These are phyloP conservation scores for Linurgus olivaceus DNA, from an alignment of 2,797 vertebrate genomes.

Conservation along the genomic window DNA sequence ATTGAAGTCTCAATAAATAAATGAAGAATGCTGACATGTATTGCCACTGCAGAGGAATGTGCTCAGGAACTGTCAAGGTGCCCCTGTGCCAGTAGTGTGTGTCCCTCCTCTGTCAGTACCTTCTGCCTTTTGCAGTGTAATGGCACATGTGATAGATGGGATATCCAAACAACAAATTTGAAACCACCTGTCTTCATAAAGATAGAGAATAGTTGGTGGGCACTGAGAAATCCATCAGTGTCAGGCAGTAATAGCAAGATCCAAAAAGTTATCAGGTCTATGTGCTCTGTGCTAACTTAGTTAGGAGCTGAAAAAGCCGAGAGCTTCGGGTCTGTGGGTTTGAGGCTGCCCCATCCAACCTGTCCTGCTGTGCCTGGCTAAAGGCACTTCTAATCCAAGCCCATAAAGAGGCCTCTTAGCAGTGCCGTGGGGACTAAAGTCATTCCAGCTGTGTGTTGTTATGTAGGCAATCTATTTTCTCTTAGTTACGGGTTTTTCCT, in stretches of 20 bases:
- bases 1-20: not conserved
- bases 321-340: rapidly evolving
- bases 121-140: not conserved
- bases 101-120: not conserved
- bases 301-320: not conserved
- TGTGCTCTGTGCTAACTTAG: not conserved
- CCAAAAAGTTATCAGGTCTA: not conserved
- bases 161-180: not conserved
- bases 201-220: not conserved
- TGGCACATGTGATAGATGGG: not conserved
- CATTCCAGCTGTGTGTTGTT: constrained; percentile 41
- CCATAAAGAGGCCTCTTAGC: constrained; percentile 10
- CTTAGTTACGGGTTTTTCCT: not conserved
- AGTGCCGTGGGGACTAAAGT: not conserved
- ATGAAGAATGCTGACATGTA: not conserved
- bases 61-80: not conserved
- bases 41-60: not conserved
- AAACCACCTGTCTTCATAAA: rapidly evolving
- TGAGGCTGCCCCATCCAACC: not conserved
- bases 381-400: constrained; percentile 13
- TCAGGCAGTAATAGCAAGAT: not conserved
- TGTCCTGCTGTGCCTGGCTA: not conserved
- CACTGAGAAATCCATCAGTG: not conserved
- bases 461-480: constrained; percentile 28
- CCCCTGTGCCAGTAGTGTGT: rapidly evolving